phyloP scores from a whole-genome alignment of 2,797 vertebrate genomes.

The Sebastes nivosus region DNA sequence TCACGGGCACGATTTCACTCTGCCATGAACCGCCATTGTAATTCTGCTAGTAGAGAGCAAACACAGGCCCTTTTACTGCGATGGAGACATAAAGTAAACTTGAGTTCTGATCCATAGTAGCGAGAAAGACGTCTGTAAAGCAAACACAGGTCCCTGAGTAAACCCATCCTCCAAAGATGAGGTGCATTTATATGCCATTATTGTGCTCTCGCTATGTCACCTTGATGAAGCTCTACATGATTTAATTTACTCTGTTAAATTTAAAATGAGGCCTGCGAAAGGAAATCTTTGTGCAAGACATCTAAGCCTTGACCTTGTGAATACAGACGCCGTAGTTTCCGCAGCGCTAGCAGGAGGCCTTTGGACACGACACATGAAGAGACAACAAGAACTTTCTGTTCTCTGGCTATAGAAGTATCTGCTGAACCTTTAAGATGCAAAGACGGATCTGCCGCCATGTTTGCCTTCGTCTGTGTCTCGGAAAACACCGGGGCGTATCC shows the following conservation, averaged over 20 bases:
- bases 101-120: conserved; percentile 32
- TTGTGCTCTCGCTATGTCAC: conserved; percentile 54
- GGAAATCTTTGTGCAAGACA: conserved; percentile 55
- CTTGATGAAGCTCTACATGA: conserved; percentile 46
- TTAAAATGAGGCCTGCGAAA: conserved; percentile 26
- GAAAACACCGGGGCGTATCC: conserved; percentile 78
- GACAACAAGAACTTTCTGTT: conserved; percentile 48
- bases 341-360: conserved; percentile 57
- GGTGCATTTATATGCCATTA: conserved; percentile 60
- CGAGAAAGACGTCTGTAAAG: conserved; percentile 34
- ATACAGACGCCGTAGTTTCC: conserved; percentile 31
- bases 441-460: conserved; percentile 56
- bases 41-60: conserved; percentile 51
- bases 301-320: conserved; percentile 69
- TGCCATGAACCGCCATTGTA: conserved; percentile 35
- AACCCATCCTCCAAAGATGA: conserved; percentile 35
- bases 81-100: conserved; percentile 28
- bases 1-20: conserved; percentile 57
- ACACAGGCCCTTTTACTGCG: conserved; percentile 6
- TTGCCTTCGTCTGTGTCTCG: conserved; percentile 60
- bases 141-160: conserved; percentile 37
- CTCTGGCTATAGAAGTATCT: conserved; percentile 34
- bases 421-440: conserved; percentile 58
- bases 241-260: conserved; percentile 45
- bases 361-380: conserved; percentile 55